Base-by-base conservation (phyloP, 2,797 vertebrate species). In the Mus spretus region DNA sequence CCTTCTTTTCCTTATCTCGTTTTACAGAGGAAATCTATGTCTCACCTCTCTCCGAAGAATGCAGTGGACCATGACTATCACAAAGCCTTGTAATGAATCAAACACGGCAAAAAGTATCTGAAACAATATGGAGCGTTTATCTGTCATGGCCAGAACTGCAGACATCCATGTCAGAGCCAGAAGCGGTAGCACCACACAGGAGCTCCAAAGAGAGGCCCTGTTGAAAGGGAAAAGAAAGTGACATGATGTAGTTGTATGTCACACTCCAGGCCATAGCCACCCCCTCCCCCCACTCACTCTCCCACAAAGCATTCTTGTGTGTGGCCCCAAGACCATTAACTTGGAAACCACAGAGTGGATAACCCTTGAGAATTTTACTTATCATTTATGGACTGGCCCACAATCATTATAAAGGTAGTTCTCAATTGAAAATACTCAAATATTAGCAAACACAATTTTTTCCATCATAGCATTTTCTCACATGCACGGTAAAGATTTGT, bases 61-160 rank as follows among this genome's bases (percentile, higher is more conserved):
- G 97, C 99, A 99, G 98, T 99, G 99, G 97, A 99, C 99, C 99
- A 99, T 99, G 98, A 99, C 99, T 96, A 99, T 99, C 98, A 99
- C 99, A 97, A 99, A 99, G 96, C 99, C 99, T 99, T 99, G 99
- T 97, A 99, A 99, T 28, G 99, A 99, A 99, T 99, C 99, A 98
- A 99, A 99, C 97, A 99, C 99, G 0, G 99, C 99, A 87, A 99
- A 99, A 97, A 99, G 99, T 98, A 99, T 99, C 98, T 99, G 99
- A 99, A 99, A 99, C 97, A 99, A 99, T 98, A 99, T 99, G 97
- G 99, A 99, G 97, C 99, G 99, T 98, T 99, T 99, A 99, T 99
- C 99, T 74, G 99, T 99, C 99, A 99, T 99, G 97, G 99, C 99
- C 96, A 99, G 99, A 97, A 99, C 99, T 0, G 99, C 99, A 89